phyloP scores from a whole-genome alignment of 2,888 invertebrate genomes.

The Pachliopta kotzebuea region DNA sequence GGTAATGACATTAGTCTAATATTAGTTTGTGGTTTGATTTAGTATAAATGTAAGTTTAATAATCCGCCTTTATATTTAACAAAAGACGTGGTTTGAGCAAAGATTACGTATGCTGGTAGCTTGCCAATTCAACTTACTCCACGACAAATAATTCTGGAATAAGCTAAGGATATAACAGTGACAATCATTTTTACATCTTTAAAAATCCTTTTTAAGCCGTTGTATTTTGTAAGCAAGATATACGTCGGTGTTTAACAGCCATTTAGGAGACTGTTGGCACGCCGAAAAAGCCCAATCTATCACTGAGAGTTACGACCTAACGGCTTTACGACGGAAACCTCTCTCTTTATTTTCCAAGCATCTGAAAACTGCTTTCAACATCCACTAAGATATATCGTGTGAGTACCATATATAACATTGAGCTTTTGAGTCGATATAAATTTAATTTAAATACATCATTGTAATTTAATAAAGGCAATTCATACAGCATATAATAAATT shows the following conservation, averaged over 20 bases:
- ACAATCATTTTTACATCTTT: background rate
- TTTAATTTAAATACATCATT: background rate
- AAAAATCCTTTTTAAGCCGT: constrained; percentile 1
- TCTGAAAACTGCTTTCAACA: constrained; percentile 21
- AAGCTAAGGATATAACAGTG: background rate
- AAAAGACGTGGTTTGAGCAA: too few species aligned
- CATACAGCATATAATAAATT: too few species aligned
- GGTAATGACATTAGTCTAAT: background rate
- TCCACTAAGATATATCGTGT: constrained; percentile 13
- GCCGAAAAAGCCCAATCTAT: constrained; percentile 72
- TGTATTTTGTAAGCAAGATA: constrained; percentile 16
- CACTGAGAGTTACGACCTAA: constrained; percentile 62
- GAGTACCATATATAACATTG: constrained; percentile 3
- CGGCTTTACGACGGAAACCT: constrained; percentile 29
- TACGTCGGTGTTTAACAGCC: constrained; percentile 35
- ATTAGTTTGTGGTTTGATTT: background rate
- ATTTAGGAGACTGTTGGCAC: constrained; percentile 66
- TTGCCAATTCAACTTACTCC: background rate
- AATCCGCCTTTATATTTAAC: background rate
- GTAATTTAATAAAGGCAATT: too few species aligned
- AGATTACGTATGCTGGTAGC: background rate
- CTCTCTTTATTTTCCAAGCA: constrained; percentile 16
- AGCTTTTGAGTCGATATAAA: background rate
- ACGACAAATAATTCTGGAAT: background rate
- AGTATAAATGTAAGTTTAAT: background rate